Conservation (phyloP, 2,113 vertebrate genomes). For the Ondatra zibethicus region DNA sequence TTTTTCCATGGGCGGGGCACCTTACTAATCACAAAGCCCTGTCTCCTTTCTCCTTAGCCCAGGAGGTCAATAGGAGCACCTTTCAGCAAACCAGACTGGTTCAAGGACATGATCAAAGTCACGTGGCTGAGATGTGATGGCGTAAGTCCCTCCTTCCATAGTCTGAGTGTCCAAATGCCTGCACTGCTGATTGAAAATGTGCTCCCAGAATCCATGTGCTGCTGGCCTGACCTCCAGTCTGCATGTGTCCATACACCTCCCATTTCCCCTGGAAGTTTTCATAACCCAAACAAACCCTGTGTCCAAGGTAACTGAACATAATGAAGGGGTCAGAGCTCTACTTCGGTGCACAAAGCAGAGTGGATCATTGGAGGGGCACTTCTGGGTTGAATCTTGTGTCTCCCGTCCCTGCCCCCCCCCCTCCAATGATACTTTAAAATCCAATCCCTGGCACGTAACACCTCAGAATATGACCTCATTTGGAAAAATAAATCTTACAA, state of each 20-base stretch:
- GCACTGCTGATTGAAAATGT: rapidly evolving
- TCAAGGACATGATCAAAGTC: neutral
- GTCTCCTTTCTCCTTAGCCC: neutral
- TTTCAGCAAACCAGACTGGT: neutral
- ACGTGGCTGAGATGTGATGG: neutral
- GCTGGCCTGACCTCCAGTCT: too few relatives aligned
- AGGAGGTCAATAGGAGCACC: neutral
- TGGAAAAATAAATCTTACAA: neutral
- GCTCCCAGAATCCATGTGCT: neutral
- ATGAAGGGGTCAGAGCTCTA: rapidly evolving
- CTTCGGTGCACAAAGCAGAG: neutral
- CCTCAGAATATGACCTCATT: neutral
- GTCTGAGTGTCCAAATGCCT: rapidly evolving
- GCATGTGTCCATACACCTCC: rapidly evolving
- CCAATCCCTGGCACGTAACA: neutral
- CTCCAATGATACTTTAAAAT: neutral
- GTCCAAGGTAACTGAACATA: neutral
- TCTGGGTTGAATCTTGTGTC: too few relatives aligned
- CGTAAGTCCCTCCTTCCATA: rapidly evolving
- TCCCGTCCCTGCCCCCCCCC: rapidly evolving
- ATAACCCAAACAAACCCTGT: neutral
- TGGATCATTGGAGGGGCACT: rapidly evolving
- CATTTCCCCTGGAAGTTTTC: neutral
- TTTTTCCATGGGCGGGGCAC: neutral
- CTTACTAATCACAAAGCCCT: rapidly evolving